Conservation (phyloP, 1,140 invertebrate genomes). For the Micrasema longulum region DNA sequence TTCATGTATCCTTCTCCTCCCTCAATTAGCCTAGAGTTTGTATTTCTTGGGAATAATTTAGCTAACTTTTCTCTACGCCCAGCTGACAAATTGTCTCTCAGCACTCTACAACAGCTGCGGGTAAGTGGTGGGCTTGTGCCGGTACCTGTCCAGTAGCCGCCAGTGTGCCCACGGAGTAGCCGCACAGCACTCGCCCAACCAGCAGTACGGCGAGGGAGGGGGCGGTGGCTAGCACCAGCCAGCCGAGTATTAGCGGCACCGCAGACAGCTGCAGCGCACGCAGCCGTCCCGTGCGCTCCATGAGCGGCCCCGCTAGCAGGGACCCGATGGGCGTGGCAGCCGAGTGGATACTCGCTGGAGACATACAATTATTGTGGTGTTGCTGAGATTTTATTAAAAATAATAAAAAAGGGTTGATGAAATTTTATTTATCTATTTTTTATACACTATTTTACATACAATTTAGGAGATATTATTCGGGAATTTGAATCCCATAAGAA, state of each 20-base stretch:
- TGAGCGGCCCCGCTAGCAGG: slow-evolving; percentile 72
- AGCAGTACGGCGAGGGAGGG: slow-evolving; percentile 70
- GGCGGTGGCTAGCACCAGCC: slow-evolving; percentile 74
- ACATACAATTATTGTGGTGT: too few species aligned
- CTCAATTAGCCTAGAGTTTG: too few species aligned
- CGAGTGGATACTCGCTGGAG: slow-evolving; percentile 75
- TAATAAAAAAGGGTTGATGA: too few species aligned
- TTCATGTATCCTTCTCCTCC: too few species aligned
- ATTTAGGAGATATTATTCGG: too few species aligned
- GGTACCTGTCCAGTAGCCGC: slow-evolving; percentile 78
- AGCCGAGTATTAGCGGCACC: slow-evolving; percentile 72
- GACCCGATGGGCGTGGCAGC: slow-evolving; percentile 76
- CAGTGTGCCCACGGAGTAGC: slow-evolving; percentile 77
- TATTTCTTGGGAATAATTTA: too few species aligned
- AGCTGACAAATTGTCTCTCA: too few species aligned
- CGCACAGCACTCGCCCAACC: slow-evolving; percentile 75
- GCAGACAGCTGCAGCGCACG: slow-evolving; percentile 70
- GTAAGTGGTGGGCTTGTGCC: too few species aligned
- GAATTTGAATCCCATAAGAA: too few species aligned
- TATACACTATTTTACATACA: too few species aligned
- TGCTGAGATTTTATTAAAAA: too few species aligned
- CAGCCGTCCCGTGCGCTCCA: slow-evolving; percentile 73
- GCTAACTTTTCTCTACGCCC: too few species aligned
- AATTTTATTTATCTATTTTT: not conserved
- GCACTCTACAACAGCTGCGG: not conserved